Base-by-base conservation (phyloP, 2,888 invertebrate species). In the Brachypalpus laphriformis region DNA sequence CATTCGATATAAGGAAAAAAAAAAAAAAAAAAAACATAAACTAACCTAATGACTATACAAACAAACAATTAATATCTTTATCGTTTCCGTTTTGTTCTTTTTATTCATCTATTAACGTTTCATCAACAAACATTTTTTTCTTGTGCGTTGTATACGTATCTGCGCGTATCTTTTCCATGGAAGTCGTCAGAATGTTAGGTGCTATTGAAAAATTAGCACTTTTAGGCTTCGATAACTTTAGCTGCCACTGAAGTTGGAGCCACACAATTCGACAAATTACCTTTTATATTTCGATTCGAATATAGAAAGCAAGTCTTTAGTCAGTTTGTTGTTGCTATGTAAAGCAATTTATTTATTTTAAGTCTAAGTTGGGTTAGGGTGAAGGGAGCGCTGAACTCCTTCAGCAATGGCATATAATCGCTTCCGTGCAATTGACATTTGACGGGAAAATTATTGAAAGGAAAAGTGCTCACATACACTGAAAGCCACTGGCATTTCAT, bases 31-130 rank as follows among this genome's bases (percentile, higher is more conserved):
- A 59, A 74, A 40, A 70, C 63, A 75, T 70, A 70, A 70, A 63
- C 74, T 83, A 80, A 74, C 63, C 83, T 83, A 83, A 80, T 83
- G 83, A 83, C 83, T 83, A 78, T 83, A 83, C 80, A 82, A 76
- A 70, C 70, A 71, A 70, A 56, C 72, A 82, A 72, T 66, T 65
- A 63, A 81, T 68, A 75, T 68, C 59, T 51, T 40, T 54, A 59
- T 68, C 68, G 76, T 76, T 68, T 68, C 65, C 68, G 61, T 77
- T 59, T 59, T 66, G 5, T 51, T 37, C 11, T 61, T 77, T 31
- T 18, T 61, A 18, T n/a, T 59, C 8, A 34, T 49, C 56, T 47
- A 31, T 49, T 37, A 11, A 20, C 37, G 45, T n/a, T 34, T 68
- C 16, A 54, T 68, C 31, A 11, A 40, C 2, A 11, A n/a, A 9